These are phyloP conservation scores for Drosophila atripex DNA, from an alignment of 2,888 invertebrate species.

Conservation along the genomic window DNA sequence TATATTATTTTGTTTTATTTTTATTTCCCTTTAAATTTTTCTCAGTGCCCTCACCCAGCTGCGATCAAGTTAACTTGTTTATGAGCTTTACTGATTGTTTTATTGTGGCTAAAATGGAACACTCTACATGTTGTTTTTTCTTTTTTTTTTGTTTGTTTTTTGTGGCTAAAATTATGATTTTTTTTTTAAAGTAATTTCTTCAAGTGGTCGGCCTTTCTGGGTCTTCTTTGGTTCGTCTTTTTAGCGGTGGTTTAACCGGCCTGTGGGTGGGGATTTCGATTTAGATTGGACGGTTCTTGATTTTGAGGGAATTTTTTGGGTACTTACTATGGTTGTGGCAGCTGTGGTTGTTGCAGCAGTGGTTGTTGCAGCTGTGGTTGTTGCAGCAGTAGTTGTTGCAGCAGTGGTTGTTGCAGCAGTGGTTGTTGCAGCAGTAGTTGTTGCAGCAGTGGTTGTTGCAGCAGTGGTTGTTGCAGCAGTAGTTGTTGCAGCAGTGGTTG, in stretches of 20 bases:
- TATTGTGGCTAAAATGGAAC: slow-evolving; percentile 31
- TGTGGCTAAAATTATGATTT: slow-evolving; percentile 14
- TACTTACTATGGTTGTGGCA: background rate
- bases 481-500: background rate
- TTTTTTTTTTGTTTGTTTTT: slow-evolving; percentile 1
- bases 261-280: background rate
- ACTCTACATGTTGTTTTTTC: slow-evolving; percentile 30
- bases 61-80: slow-evolving; percentile 28
- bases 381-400: background rate
- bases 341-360: background rate
- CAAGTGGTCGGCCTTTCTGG: background rate
- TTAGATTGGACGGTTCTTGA: background rate
- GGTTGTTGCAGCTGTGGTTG: background rate
- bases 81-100: slow-evolving; percentile 37
- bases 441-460: background rate
- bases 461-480: slow-evolving; percentile 6
- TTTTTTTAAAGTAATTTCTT: background rate
- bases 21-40: background rate
- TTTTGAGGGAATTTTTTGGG: background rate
- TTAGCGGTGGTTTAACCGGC: background rate
- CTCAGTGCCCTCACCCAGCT: slow-evolving; percentile 17
- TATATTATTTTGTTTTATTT: background rate
- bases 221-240: background rate
- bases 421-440: slow-evolving; percentile 11
- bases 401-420: background rate